Conservation (phyloP, 1,140 invertebrate genomes). For the Tetraneura akinire region DNA sequence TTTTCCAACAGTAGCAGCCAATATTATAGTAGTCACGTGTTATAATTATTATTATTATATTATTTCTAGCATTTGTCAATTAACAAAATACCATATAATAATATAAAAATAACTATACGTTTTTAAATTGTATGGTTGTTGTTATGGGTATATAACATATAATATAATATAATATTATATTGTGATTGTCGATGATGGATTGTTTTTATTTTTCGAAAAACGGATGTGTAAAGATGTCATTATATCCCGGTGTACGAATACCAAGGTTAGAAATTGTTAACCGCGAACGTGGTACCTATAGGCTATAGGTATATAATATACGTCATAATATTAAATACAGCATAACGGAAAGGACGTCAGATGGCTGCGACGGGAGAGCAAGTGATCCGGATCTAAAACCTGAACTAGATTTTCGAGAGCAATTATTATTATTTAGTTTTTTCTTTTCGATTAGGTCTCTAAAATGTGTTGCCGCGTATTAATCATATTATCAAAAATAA, state of each 20-base stretch:
- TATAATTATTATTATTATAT: conserved; percentile 9
- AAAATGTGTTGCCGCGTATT: no score
- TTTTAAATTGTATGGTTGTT: no score
- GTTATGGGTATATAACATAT: no score
- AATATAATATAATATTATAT: no score
- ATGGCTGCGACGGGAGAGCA: no score
- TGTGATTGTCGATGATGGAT: no score
- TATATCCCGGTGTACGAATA: conserved; percentile 1
- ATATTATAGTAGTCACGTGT: not conserved
- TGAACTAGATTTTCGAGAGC: not conserved
- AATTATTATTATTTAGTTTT: not conserved
- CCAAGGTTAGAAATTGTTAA: conserved; percentile 41
- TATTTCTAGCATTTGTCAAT: not conserved
- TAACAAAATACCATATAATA: no score
- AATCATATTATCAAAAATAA: no score
- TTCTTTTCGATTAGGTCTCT: conserved; percentile 7
- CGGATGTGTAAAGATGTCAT: conserved; percentile 38
- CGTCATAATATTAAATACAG: no score
- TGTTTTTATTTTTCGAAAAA: conserved; percentile 24
- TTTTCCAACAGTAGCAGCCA: not conserved
- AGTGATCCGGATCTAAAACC: conserved; percentile 30
- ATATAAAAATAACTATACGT: no score
- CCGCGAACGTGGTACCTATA: not conserved
- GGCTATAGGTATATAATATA: not conserved
- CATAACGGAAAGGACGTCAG: no score